Evolutionary conservation across 2,888 invertebrate genomes (phyloP).

Genomic region (Drosophila pseudotalamancana): DNA sequence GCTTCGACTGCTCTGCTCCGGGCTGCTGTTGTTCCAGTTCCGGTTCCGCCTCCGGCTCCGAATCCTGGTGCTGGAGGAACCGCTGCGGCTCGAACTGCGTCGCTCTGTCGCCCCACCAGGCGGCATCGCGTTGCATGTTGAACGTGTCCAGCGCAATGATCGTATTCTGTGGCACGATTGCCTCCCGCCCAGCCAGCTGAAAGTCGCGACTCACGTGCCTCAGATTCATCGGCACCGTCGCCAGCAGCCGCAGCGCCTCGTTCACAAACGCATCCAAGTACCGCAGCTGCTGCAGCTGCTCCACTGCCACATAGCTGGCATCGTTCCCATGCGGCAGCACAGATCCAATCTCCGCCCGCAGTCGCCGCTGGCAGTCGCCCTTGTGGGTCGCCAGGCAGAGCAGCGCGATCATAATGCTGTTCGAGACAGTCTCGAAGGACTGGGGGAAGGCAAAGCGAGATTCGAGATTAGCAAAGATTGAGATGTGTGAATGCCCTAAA

Average conservation of each 20-base stretch:
- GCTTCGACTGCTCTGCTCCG: not conserved
- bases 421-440: slow-evolving; percentile 83
- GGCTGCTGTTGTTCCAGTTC: slow-evolving; percentile 13
- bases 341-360: slow-evolving; percentile 77
- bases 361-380: slow-evolving; percentile 74
- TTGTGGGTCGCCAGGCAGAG: slow-evolving; percentile 80
- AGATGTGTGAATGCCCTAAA: too few relatives aligned
- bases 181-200: slow-evolving; percentile 53
- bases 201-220: slow-evolving; percentile 81
- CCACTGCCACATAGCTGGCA: slow-evolving; percentile 62
- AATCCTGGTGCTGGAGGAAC: slow-evolving; percentile 57
- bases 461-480: too few relatives aligned
- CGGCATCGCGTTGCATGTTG: slow-evolving; percentile 81
- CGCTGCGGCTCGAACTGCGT: slow-evolving; percentile 81
- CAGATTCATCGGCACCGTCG: slow-evolving; percentile 82
- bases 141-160: slow-evolving; percentile 81
- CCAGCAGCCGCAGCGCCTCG: slow-evolving; percentile 81
- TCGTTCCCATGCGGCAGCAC: slow-evolving; percentile 62
- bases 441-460: slow-evolving; percentile 21
- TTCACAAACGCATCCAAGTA: slow-evolving; percentile 82
- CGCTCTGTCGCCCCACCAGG: slow-evolving; percentile 81
- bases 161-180: slow-evolving; percentile 79
- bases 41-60: slow-evolving; percentile 7
- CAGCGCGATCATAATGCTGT: slow-evolving; percentile 79
- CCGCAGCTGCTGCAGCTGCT: slow-evolving; percentile 78